phyloP scores from a whole-genome alignment of 2,888 invertebrate species.

The Nemapogon koenigi region DNA sequence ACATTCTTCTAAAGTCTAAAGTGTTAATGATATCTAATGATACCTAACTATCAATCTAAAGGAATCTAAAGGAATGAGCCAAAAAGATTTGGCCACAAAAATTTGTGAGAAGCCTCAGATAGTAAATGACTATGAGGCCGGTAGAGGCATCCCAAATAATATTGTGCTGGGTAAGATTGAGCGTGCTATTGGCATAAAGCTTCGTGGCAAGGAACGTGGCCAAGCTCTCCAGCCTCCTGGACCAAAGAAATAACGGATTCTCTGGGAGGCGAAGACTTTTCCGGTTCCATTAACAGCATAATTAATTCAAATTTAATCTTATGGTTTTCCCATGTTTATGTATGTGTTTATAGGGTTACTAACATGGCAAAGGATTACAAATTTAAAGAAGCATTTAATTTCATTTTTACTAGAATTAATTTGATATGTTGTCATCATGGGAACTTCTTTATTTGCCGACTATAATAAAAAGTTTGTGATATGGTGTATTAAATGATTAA shows the following conservation, averaged over 20 bases:
- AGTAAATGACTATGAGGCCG: slow-evolving; percentile 96
- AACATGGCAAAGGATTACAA: too few relatives aligned
- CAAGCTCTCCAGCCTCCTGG: slow-evolving; percentile 82
- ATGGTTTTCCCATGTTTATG: slow-evolving; percentile 33
- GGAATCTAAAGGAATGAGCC: slow-evolving; percentile 92
- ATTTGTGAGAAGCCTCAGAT: slow-evolving; percentile 98
- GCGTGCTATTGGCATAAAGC: slow-evolving; percentile 89
- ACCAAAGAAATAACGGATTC: slow-evolving; percentile 75
- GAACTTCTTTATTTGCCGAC: too few relatives aligned
- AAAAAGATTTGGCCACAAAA: slow-evolving; percentile 98
- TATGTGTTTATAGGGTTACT: too few relatives aligned
- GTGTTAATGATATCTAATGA: too few relatives aligned
- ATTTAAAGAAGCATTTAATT: slow-evolving; percentile 43
- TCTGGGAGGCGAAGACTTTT: slow-evolving; percentile 68
- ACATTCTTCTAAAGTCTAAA: too few relatives aligned
- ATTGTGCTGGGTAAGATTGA: slow-evolving; percentile 96
- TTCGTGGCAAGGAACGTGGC: slow-evolving; percentile 96
- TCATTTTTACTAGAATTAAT: too few relatives aligned
- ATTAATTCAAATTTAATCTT: slow-evolving; percentile 27
- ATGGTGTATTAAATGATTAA: too few relatives aligned
- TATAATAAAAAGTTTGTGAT: too few relatives aligned
- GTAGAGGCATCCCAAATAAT: slow-evolving; percentile 97
- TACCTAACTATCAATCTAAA: too few relatives aligned
- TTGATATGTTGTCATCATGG: too few relatives aligned
- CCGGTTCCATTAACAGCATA: slow-evolving; percentile 57